Percentiles rank a stretch among this genome's conserved stretches.
These are phyloP conservation scores for Drosophila nasuta DNA, from an alignment of 1,140 invertebrate species.

Conservation along the genomic window DNA sequence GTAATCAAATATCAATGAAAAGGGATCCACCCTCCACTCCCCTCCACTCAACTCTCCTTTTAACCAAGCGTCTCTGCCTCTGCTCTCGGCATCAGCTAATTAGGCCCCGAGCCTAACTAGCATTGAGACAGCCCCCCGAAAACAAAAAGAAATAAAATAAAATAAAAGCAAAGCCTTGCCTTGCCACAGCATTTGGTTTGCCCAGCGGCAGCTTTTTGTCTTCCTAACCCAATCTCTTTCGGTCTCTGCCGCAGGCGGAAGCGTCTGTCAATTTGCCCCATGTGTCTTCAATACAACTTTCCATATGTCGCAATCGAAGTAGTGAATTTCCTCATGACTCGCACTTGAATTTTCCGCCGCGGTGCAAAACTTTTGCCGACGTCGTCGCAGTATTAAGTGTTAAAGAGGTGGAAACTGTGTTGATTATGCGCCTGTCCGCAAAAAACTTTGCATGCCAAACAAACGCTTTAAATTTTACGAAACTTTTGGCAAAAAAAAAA, in stretches of 20 bases:
- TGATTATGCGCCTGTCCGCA: conserved; percentile 3
- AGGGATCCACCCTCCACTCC: not conserved
- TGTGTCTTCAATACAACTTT: not conserved
- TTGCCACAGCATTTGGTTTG: not conserved
- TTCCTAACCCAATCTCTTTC: not conserved
- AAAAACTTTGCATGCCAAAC: conserved; percentile 20
- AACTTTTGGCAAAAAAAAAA: conserved; percentile 49
- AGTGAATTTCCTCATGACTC: too few relatives aligned
- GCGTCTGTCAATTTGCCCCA: conserved; percentile 11
- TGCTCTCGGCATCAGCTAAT: conserved; percentile 14
- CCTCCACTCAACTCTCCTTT: not conserved
- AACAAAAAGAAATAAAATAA: not conserved
- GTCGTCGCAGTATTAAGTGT: not conserved
- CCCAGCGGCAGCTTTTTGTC: not conserved
- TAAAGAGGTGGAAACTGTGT: conserved; percentile 14
- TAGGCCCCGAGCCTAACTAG: conserved; percentile 25
- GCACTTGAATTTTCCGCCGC: too few relatives aligned
- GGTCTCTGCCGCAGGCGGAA: not conserved
- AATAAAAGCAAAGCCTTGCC: not conserved
- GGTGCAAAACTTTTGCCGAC: not conserved
- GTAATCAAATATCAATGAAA: conserved; percentile 67
- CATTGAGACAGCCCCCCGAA: not conserved
- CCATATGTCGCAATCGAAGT: conserved; percentile 1
- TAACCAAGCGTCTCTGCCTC: conserved; percentile 22
- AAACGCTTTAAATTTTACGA: conserved; percentile 58